phyloP scores from a whole-genome alignment of 2,888 invertebrate genomes.

The Polyommatus icarus region DNA sequence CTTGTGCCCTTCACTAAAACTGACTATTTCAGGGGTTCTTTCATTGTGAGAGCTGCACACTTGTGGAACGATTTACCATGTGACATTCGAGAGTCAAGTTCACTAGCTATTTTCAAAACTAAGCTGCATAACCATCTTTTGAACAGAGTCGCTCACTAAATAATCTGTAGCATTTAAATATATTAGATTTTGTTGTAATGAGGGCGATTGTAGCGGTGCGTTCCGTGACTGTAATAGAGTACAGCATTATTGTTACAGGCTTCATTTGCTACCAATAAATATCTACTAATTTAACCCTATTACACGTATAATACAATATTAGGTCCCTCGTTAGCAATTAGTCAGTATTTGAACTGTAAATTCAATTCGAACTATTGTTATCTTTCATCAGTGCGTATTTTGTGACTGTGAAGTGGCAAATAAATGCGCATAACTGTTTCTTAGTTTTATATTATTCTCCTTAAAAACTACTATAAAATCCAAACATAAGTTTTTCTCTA shows the following conservation, averaged over 20 bases:
- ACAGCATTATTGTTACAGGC: conserved; percentile 51
- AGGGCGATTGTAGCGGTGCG: conserved; percentile 54
- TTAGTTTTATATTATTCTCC: background rate
- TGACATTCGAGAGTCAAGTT: too few relatives aligned
- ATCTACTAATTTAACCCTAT: conserved; percentile 24
- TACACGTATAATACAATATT: conserved; percentile 4
- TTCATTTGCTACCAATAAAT: conserved; percentile 32
- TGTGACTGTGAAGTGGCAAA: background rate
- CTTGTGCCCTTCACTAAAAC: too few relatives aligned
- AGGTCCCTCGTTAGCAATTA: conserved; percentile 5
- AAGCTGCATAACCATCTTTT: too few relatives aligned
- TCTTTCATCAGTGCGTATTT: background rate
- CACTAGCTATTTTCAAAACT: too few relatives aligned
- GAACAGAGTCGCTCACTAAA: too few relatives aligned
- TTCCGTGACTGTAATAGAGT: conserved; percentile 65
- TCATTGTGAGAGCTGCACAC: too few relatives aligned
- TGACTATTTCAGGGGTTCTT: too few relatives aligned
- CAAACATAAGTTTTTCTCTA: too few relatives aligned
- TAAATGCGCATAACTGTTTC: background rate
- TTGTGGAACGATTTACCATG: too few relatives aligned
- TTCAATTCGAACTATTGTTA: background rate
- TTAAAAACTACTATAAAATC: too few relatives aligned
- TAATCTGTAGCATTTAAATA: too few relatives aligned
- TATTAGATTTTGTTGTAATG: conserved; percentile 66
- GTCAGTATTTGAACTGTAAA: background rate